Evolutionary conservation across 2,113 vertebrate species (phyloP).

Genomic region (Myotis davidii): DNA sequence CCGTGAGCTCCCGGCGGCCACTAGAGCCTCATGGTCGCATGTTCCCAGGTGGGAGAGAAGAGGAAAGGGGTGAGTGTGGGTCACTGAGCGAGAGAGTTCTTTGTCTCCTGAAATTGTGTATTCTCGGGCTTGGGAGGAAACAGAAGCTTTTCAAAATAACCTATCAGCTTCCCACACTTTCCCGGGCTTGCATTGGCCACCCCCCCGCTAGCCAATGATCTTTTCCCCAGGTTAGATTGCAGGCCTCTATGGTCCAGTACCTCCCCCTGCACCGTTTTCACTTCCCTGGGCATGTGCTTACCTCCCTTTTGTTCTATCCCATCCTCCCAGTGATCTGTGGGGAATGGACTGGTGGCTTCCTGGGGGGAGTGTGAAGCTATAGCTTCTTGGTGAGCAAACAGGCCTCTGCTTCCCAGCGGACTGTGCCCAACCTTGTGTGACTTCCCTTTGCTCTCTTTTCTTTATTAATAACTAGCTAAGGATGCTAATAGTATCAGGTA

Average conservation of each 20-base stretch:
- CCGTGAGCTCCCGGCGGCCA: no score
- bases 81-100: not conserved
- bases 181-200: not conserved
- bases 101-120: not conserved
- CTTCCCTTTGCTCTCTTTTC: not conserved
- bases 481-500: not conserved
- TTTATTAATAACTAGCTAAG: not conserved
- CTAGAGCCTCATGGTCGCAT: not conserved
- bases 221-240: not conserved
- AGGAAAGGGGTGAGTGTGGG: not conserved
- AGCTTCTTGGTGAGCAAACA: not conserved
- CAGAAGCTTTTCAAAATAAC: not conserved
- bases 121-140: not conserved
- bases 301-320: not conserved
- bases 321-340: not conserved
- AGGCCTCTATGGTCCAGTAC: not conserved
- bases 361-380: not conserved
- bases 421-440: not conserved
- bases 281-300: not conserved
- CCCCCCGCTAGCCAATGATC: not conserved
- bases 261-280: not conserved
- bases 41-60: not conserved
- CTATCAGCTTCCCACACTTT: not conserved
- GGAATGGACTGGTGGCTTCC: not conserved
- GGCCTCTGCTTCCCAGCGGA: not conserved